Base-by-base conservation (phyloP, 1,140 invertebrate species). In the Drosophila tristis region DNA sequence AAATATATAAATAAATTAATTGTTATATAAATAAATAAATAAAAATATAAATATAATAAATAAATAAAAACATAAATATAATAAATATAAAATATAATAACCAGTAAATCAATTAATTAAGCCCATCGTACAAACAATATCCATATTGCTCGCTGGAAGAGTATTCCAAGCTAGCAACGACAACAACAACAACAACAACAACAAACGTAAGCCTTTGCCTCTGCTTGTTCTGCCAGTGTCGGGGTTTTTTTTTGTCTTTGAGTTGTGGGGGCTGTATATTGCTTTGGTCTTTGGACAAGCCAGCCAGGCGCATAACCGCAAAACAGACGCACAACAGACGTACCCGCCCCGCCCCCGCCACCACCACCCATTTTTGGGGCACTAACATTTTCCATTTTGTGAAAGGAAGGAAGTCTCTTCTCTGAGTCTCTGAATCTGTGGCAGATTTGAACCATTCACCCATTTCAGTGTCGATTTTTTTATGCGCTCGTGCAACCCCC, bases 281-380 rank as follows among this genome's bases (percentile, higher is more conserved):
- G 60, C 76, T 59, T 70, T 77, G 78, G 74, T 84, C 75, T 81
- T 63, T 45, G 70, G 79, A 50, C 70, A 75, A 23, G 53, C 82
- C 86, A 87, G 73, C 81, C 82, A 74, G 74, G 82, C 81, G 78
- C 81, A 74, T 74, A 86, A 81, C 81, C 82, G 62, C 81, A 87
- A 63, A 78, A 82, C 74, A 74, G 61, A 82, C 74, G 63, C 74
- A 55, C 50, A 26, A 35, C 26, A 48, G 51, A 49, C 57, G 16
- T 23, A 23, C 23, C 16, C 16, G 16, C 16, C 23, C n/a, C n/a
- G 39, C 39, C 29, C 11, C 50, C 16, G n/a, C n/a, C n/a, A n/a
- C n/a, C n/a, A 20, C 20, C 1, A 20, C 20, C 20, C 20, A 20
- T 2, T 42, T 20, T 23, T 26, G 20, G 3, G 8, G 8, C 43